Conservation (phyloP, 2,113 vertebrate genomes). For the Apteryx mantelli region DNA sequence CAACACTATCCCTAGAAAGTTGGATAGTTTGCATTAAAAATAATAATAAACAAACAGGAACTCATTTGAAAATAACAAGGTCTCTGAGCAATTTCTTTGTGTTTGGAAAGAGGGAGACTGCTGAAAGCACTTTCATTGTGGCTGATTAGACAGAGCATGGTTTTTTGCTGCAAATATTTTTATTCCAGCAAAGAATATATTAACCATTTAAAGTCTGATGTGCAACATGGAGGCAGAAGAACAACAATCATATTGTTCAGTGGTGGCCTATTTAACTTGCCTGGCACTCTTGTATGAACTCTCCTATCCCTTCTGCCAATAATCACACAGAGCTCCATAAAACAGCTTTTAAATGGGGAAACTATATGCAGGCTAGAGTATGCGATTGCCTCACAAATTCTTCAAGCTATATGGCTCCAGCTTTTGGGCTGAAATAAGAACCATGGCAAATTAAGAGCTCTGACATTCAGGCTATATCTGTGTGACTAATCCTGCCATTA, state of each 20-base stretch:
- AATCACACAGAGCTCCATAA: neutral
- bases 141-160: neutral
- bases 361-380: neutral
- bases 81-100: constrained; percentile 58
- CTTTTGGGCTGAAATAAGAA: neutral
- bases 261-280: neutral
- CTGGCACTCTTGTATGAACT: neutral
- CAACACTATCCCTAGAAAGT: constrained; percentile 38
- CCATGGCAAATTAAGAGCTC: neutral
- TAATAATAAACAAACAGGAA: constrained; percentile 38
- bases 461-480: neutral
- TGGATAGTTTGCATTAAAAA: constrained; percentile 31
- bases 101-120: constrained; percentile 45
- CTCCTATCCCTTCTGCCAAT: neutral
- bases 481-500: constrained; percentile 16
- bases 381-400: neutral
- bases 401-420: neutral
- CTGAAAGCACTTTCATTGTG: constrained; percentile 49
- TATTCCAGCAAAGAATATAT: neutral
- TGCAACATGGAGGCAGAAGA: neutral
- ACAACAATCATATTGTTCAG: neutral
- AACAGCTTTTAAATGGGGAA: neutral
- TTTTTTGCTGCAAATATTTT: neutral
- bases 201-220: neutral
- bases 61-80: constrained; percentile 60